Base-by-base conservation (phyloP, 1,140 invertebrate species). In the Drosophila melanica region DNA sequence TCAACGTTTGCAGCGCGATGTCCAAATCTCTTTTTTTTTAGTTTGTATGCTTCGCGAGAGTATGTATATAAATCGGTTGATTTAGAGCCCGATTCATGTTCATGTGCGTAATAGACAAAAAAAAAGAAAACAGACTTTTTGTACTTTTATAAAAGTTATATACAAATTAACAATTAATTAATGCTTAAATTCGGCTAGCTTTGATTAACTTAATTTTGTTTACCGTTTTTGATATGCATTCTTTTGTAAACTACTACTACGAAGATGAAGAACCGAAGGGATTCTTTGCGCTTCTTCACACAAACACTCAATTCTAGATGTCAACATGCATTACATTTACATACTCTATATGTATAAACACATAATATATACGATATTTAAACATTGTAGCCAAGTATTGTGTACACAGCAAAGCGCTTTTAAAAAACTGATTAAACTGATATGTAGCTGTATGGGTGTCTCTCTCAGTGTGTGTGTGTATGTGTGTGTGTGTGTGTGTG, bases 121-220 rank as follows among this genome's bases (percentile, higher is more conserved):
- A 35, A 35, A 75, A 48, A 54, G 64, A 70, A 4, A 10, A 50
- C 66, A 65, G 77, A 79, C 66, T 82, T 87, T 87, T 87, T 87
- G 84, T 87, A 87, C 82, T 87, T 87, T 87, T 87, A 87, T 87
- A 87, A 89, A 70, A 70, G 73, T 87, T 89, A 59, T 59, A 69
- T 57, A 65, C 41, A 67, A 60, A 85, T 85, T 77, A 76, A 81
- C 58, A 53, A 86, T 65, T 67, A 79, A 89, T 86, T 86, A 77
- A 62, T 58, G 67, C 70, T 78, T 81, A 73, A 73, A 75, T 81
- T 82, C 65, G 82, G 79, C 82, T 66, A 79, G 57, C 58, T 63
- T 62, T 30, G 16, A 45, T 39, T 50, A 20, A 39, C 65, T 20
- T 20, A 9, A 64, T 68, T 65, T 59, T 62, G 48, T 45, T 59